Evolutionary conservation across 2,888 invertebrate genomes (phyloP).

Genomic region (Trachelus troglodyta): DNA sequence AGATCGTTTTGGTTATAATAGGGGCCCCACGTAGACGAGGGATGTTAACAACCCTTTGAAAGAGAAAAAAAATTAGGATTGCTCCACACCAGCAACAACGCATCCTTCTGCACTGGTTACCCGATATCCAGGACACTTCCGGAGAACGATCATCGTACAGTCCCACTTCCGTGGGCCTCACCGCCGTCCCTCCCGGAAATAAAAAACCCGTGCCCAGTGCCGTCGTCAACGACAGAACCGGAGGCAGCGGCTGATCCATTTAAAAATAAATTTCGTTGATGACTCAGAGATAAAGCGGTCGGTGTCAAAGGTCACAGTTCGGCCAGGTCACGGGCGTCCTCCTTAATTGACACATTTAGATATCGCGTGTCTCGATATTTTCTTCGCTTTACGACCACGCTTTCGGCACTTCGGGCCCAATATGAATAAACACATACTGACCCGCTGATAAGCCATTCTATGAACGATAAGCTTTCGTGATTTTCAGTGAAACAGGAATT

Average conservation of each 20-base stretch:
- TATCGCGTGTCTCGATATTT: conserved; percentile 23
- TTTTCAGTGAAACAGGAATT: background rate
- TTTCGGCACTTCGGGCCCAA: background rate
- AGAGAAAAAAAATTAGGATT: conserved; percentile 15
- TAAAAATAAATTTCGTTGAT: conserved; percentile 20
- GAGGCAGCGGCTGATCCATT: conserved; percentile 19
- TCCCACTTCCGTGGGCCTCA: background rate
- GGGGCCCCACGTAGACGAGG: conserved; percentile 37
- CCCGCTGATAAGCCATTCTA: background rate
- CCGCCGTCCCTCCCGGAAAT: background rate
- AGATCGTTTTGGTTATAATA: conserved; percentile 54
- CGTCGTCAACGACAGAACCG: background rate
- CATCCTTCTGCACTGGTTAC: conserved; percentile 28
- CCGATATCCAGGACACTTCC: background rate
- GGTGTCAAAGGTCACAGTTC: conserved; percentile 29
- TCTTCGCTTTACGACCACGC: conserved; percentile 1
- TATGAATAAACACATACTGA: background rate
- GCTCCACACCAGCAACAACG: conserved; percentile 15
- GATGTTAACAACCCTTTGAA: conserved; percentile 51
- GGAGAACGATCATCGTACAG: background rate
- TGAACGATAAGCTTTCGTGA: background rate
- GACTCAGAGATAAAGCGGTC: conserved; percentile 13
- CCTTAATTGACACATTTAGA: conserved; percentile 40
- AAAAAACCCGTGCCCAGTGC: background rate
- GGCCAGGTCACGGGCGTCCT: conserved; percentile 29